These are phyloP conservation scores for Platycnemis pennipes DNA, from an alignment of 2,888 invertebrate species.

Conservation along the genomic window DNA sequence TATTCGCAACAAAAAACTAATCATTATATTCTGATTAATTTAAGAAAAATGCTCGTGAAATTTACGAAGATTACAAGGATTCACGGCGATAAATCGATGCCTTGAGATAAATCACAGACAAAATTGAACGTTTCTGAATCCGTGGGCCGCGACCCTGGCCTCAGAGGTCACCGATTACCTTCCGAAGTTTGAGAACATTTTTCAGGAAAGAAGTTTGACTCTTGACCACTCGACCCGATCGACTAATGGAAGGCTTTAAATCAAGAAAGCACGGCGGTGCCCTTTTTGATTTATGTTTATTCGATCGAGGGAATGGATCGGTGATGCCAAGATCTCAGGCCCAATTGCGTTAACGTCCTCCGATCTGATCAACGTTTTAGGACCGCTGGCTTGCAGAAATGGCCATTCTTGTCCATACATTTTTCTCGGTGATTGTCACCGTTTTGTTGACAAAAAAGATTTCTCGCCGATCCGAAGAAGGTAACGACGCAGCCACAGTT, in stretches of 20 bases:
- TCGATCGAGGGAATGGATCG: background rate
- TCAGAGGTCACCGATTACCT: background rate
- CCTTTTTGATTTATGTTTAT: background rate
- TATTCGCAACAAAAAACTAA: too few species aligned
- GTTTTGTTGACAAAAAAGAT: background rate
- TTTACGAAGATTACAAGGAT: background rate
- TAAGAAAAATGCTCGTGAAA: background rate
- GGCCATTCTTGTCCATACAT: background rate
- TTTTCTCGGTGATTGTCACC: background rate
- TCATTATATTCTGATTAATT: background rate
- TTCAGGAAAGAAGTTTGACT: background rate
- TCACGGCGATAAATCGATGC: background rate
- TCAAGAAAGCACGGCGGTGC: background rate
- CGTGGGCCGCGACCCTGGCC: background rate
- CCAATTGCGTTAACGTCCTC: background rate
- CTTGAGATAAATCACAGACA: constrained; percentile 3
- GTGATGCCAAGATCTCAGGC: background rate
- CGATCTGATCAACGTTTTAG: background rate
- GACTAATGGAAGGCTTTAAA: background rate
- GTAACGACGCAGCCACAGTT: background rate
- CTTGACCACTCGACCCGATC: background rate
- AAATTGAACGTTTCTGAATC: background rate
- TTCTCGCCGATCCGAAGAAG: background rate
- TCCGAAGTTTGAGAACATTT: background rate
- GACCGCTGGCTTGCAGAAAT: background rate